Conservation (phyloP, 2,797 vertebrate genomes). For the Hyperoplus immaculatus region DNA sequence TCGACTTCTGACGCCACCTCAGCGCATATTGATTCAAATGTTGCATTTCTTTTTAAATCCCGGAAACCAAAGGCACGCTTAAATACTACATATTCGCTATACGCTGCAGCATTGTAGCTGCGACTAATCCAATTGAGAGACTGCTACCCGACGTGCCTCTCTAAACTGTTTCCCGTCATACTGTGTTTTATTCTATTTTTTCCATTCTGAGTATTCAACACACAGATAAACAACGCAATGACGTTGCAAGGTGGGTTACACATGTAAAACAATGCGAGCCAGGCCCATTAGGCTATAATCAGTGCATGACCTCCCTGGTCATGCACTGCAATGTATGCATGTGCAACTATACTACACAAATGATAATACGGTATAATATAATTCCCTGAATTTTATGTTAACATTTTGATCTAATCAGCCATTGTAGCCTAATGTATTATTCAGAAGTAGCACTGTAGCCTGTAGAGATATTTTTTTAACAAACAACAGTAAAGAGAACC, state of each 20-base stretch:
- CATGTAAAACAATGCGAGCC: slow-evolving; percentile 46
- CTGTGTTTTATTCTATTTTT: not conserved
- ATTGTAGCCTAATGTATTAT: slow-evolving; percentile 23
- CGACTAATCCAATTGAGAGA: slow-evolving; percentile 76
- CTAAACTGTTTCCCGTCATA: slow-evolving; percentile 42
- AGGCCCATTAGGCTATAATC: slow-evolving; percentile 28
- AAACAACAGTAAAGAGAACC: not conserved
- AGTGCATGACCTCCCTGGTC: slow-evolving; percentile 29
- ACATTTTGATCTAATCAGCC: not conserved
- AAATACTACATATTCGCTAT: slow-evolving; percentile 48
- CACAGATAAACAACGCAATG: slow-evolving; percentile 31
- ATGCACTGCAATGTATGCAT: not conserved
- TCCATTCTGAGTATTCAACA: slow-evolving; percentile 4
- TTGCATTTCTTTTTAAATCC: slow-evolving; percentile 28
- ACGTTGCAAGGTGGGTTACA: slow-evolving; percentile 47
- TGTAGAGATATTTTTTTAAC: slow-evolving; percentile 27
- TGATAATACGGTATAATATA: not conserved
- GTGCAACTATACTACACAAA: slow-evolving; percentile 33
- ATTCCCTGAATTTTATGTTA: too few species aligned
- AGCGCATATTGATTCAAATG: not conserved
- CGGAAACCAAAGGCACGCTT: slow-evolving; percentile 40
- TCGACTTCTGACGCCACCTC: slow-evolving; percentile 20
- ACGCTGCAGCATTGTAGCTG: slow-evolving; percentile 78
- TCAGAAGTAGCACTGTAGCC: slow-evolving; percentile 42
- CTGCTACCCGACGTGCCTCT: slow-evolving; percentile 50